Conservation (phyloP, 1,140 invertebrate genomes). For the Halictus rubicundus region DNA sequence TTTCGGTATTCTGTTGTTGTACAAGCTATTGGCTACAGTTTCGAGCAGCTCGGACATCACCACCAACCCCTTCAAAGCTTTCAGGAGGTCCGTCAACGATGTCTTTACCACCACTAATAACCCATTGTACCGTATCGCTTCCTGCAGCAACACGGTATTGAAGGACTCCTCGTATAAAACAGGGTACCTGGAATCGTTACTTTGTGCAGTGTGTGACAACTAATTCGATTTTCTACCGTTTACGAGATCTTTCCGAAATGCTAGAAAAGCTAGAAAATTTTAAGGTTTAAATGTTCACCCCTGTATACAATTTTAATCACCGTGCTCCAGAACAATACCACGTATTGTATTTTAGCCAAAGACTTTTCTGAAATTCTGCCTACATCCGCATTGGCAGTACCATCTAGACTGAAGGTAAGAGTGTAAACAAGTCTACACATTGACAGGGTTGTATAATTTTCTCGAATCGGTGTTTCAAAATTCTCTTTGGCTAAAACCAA, state of each 20-base stretch:
- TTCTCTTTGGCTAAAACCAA: too few species aligned
- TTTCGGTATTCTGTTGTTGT: slow-evolving; percentile 85
- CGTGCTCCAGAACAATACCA: too few species aligned
- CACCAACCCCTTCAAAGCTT: slow-evolving; percentile 88
- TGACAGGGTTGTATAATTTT: too few species aligned
- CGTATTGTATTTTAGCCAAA: too few species aligned
- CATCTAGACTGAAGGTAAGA: too few species aligned
- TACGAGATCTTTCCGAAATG: neutral
- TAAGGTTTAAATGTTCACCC: too few species aligned
- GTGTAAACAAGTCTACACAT: too few species aligned
- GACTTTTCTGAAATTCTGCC: too few species aligned
- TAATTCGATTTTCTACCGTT: too few species aligned
- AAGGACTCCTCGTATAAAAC: slow-evolving; percentile 90
- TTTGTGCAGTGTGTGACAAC: neutral
- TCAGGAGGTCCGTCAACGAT: slow-evolving; percentile 85
- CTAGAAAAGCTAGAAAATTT: neutral
- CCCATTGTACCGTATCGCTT: slow-evolving; percentile 88
- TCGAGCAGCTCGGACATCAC: slow-evolving; percentile 90
- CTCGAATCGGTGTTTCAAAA: too few species aligned
- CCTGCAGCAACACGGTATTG: slow-evolving; percentile 91
- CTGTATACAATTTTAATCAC: too few species aligned
- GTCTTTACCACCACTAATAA: slow-evolving; percentile 83
- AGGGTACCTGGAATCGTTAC: slow-evolving; percentile 84
- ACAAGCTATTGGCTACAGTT: slow-evolving; percentile 84
- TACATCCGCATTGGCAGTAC: too few species aligned